Evolutionary conservation across 1,140 invertebrate species (phyloP).

Genomic region (Megalonaias nervosa): DNA sequence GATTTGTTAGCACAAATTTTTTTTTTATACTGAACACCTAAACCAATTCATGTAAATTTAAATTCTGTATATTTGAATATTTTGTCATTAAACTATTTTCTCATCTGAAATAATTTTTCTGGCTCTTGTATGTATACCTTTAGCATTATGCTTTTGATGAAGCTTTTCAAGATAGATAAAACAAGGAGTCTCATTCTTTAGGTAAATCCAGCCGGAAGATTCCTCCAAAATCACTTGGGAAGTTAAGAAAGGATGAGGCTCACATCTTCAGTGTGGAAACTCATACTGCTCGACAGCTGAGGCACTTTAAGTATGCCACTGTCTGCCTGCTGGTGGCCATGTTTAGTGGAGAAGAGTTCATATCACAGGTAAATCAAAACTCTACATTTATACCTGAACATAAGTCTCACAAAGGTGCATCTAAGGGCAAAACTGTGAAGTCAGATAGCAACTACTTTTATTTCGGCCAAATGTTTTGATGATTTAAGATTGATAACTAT

Average conservation of each 20-base stretch:
- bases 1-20: too few species aligned
- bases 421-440: not conserved
- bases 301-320: slow-evolving; percentile 86
- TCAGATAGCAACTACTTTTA: too few species aligned
- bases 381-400: not conserved
- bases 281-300: slow-evolving; percentile 81
- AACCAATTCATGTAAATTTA: too few species aligned
- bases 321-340: slow-evolving; percentile 81
- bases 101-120: too few species aligned
- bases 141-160: too few species aligned
- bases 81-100: too few species aligned
- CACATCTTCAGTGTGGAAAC: slow-evolving; percentile 79
- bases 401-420: not conserved
- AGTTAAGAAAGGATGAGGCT: slow-evolving; percentile 47
- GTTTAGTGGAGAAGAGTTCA: slow-evolving; percentile 79
- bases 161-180: too few species aligned
- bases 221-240: slow-evolving; percentile 39
- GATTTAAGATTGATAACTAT: too few species aligned
- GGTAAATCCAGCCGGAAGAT: not conserved
- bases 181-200: not conserved
- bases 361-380: slow-evolving; percentile 73
- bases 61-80: too few species aligned
- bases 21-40: too few species aligned
- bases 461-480: too few species aligned
- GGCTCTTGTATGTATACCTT: too few species aligned